Evolutionary conservation across 2,113 vertebrate genomes (phyloP).

Genomic region (Otolemur garnettii): DNA sequence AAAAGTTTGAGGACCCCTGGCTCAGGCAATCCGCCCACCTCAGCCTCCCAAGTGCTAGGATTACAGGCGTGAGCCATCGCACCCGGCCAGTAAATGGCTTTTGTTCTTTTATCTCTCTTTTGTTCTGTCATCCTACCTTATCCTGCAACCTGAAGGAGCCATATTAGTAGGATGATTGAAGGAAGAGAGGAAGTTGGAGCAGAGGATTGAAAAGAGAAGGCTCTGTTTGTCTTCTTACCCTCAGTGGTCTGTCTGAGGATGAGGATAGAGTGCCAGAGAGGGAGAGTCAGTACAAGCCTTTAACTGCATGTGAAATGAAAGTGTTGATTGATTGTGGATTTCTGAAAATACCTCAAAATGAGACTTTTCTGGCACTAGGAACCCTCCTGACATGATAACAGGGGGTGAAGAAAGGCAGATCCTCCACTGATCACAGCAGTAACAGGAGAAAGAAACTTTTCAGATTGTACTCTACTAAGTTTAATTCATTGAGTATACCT

Average conservation of each 20-base stretch:
- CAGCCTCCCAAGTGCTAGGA: too few relatives aligned
- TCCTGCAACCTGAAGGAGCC: not conserved
- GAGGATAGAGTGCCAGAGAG: not conserved
- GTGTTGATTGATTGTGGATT: not conserved
- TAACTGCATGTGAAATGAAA: not conserved
- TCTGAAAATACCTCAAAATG: not conserved
- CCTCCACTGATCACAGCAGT: not conserved
- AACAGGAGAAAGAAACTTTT: not conserved
- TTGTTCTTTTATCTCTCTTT: not conserved
- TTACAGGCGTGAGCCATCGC: too few relatives aligned
- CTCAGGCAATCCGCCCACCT: too few relatives aligned
- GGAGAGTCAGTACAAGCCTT: not conserved
- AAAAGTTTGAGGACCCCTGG: too few relatives aligned
- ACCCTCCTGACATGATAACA: not conserved
- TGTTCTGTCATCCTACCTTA: not conserved
- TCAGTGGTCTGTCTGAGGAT: not conserved
- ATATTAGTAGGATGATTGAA: not conserved
- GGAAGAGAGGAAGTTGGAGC: not conserved
- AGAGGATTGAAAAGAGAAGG: not conserved
- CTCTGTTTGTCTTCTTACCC: not conserved
- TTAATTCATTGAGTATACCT: not conserved
- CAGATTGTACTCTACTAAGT: not conserved
- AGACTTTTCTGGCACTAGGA: not conserved
- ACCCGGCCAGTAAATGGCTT: not conserved
- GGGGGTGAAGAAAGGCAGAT: not conserved